Percentiles rank a stretch among this genome's conserved stretches.
Evolutionary conservation across 2,797 vertebrate species (phyloP).

Genomic region (Arnoldichthys spilopterus): DNA sequence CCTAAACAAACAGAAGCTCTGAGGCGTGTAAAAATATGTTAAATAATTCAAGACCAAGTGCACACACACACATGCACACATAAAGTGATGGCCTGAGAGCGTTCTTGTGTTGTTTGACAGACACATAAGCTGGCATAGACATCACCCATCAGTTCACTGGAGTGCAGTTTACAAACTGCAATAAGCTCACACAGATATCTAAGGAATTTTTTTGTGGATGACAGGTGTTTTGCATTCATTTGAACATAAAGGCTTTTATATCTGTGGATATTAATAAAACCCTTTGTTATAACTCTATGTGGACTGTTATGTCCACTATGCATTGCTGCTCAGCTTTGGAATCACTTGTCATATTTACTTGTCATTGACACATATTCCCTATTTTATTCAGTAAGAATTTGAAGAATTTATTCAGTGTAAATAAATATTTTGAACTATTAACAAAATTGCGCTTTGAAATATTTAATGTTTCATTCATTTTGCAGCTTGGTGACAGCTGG

Average conservation of each 20-base stretch:
- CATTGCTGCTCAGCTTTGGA: too few relatives aligned
- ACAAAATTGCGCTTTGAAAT: too few relatives aligned
- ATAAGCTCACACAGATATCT: neutral
- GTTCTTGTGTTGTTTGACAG: conserved; percentile 37
- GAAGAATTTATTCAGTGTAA: neutral
- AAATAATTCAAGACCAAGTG: conserved; percentile 71
- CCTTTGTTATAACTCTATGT: too few relatives aligned
- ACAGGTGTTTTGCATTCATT: neutral
- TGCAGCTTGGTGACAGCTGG: too few relatives aligned
- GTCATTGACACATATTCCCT: too few relatives aligned
- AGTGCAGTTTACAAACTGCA: neutral
- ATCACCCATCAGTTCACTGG: conserved; percentile 28
- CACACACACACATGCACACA: neutral
- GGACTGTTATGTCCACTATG: too few relatives aligned
- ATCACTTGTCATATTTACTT: too few relatives aligned
- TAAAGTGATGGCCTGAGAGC: conserved; percentile 34
- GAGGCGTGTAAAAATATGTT: conserved; percentile 59
- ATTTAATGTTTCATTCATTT: too few relatives aligned
- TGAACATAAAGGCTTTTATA: neutral
- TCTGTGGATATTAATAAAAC: neutral
- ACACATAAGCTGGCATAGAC: conserved; percentile 4
- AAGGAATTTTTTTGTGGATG: neutral
- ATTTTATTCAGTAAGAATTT: neutral
- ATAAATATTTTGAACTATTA: too few relatives aligned
- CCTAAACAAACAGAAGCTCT: conserved; percentile 55